phyloP scores from a whole-genome alignment of 2,888 invertebrate species.

The Crepidodera aurea region DNA sequence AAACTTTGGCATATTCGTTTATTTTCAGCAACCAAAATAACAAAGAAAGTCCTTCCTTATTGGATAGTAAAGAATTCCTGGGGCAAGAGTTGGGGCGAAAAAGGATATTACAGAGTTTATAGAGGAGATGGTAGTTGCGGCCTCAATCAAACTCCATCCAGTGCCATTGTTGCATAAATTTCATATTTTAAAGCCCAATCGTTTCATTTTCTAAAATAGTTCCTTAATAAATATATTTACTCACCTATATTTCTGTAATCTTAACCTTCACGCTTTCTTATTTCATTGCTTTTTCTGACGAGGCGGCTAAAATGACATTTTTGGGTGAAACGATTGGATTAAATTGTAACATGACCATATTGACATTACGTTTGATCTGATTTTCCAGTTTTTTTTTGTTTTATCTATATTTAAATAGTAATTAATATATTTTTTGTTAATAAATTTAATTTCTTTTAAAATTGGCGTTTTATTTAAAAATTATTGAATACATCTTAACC shows the following conservation, averaged over 20 bases:
- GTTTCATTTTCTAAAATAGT: not conserved
- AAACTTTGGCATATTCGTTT: not conserved
- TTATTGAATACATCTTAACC: too few species aligned
- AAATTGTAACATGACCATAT: not conserved
- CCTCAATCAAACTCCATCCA: slow-evolving; percentile 88
- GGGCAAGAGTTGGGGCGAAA: slow-evolving; percentile 91
- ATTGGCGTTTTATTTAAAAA: too few species aligned
- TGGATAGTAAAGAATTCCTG: slow-evolving; percentile 97
- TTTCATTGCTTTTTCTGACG: not conserved
- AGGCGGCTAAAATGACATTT: not conserved
- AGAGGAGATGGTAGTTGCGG: slow-evolving; percentile 96
- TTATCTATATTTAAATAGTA: not conserved
- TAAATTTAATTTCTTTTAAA: too few species aligned
- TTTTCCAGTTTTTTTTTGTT: not conserved
- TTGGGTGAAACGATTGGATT: too few species aligned
- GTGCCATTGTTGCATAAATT: slow-evolving; percentile 70
- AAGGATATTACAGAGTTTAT: slow-evolving; percentile 94
- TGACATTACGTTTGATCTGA: not conserved
- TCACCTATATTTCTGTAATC: too few species aligned
- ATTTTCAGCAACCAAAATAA: slow-evolving; percentile 76
- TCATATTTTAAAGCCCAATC: not conserved
- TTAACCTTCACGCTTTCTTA: not conserved
- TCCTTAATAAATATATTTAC: too few species aligned
- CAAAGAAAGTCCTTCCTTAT: slow-evolving; percentile 83
- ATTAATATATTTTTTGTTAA: too few species aligned